Percentiles rank a stretch among this genome's conserved stretches.
Evolutionary conservation across 2,113 vertebrate species (phyloP).

Genomic region (Rattus rattus): DNA sequence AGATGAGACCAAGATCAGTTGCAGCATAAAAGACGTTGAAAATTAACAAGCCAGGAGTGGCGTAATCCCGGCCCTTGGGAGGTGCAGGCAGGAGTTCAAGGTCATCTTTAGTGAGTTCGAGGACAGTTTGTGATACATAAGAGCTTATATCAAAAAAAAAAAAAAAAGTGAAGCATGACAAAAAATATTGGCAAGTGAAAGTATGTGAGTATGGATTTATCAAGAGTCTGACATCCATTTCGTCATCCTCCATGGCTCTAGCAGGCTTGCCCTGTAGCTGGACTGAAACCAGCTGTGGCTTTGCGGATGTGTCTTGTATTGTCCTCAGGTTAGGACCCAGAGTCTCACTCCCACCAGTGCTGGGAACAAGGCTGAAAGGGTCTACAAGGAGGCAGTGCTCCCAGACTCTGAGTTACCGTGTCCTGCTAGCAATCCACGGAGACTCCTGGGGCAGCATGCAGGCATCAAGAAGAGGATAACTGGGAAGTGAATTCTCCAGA

Average conservation of each 20-base stretch:
- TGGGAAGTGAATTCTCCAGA: neutral
- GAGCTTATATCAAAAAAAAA: neutral
- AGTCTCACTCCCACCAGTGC: neutral
- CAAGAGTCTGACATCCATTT: neutral
- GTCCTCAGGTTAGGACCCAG: neutral
- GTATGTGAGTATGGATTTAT: neutral
- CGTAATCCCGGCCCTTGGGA: neutral
- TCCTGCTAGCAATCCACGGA: too few species aligned
- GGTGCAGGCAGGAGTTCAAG: neutral
- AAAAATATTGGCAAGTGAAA: neutral
- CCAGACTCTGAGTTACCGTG: neutral
- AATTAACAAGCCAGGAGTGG: neutral
- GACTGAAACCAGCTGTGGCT: neutral
- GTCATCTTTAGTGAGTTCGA: neutral
- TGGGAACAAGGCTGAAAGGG: neutral
- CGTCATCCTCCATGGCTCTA: neutral
- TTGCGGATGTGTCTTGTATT: neutral
- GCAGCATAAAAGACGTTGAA: neutral
- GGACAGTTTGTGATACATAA: neutral
- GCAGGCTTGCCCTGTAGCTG: neutral
- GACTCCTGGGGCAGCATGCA: neutral
- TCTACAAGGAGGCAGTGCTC: neutral
- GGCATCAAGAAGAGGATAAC: neutral
- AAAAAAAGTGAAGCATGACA: neutral
- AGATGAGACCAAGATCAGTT: neutral